phyloP scores from a whole-genome alignment of 2,888 invertebrate species.

The Diogma glabrata region DNA sequence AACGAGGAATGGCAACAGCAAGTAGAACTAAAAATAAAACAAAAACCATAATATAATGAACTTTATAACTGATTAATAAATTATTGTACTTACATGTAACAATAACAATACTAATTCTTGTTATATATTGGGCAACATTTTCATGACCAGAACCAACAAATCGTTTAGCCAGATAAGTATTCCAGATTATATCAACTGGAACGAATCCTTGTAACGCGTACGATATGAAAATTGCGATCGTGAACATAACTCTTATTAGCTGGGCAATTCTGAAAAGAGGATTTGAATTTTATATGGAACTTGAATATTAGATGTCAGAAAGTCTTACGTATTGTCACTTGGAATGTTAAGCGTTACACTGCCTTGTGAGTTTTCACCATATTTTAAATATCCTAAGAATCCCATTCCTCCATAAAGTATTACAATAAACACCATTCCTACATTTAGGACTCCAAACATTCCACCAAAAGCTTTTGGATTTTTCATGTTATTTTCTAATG shows the following conservation, averaged over 20 bases:
- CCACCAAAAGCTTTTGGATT: slow-evolving; percentile 68
- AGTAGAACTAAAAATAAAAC: slow-evolving; percentile 56
- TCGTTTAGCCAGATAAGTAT: slow-evolving; percentile 35
- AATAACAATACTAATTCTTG: slow-evolving; percentile 42
- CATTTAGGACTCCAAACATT: slow-evolving; percentile 66
- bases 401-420: slow-evolving; percentile 66
- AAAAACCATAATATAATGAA: no score
- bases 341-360: slow-evolving; percentile 79
- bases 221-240: slow-evolving; percentile 63
- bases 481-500: slow-evolving; percentile 83
- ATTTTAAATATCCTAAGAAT: slow-evolving; percentile 75
- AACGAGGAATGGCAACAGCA: slow-evolving; percentile 55
- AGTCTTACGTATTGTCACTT: no score
- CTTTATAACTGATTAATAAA: not conserved
- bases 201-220: slow-evolving; percentile 85
- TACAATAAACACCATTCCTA: slow-evolving; percentile 68
- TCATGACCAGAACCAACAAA: slow-evolving; percentile 32
- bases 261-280: slow-evolving; percentile 45
- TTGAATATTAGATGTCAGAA: slow-evolving; percentile 24
- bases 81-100: slow-evolving; percentile 57
- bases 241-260: slow-evolving; percentile 48
- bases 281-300: slow-evolving; percentile 16
- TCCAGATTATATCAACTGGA: slow-evolving; percentile 69
- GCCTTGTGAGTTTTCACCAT: slow-evolving; percentile 53
- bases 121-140: slow-evolving; percentile 39